Base-by-base conservation (phyloP, 2,888 invertebrate species). In the Erpobdella octoculata region DNA sequence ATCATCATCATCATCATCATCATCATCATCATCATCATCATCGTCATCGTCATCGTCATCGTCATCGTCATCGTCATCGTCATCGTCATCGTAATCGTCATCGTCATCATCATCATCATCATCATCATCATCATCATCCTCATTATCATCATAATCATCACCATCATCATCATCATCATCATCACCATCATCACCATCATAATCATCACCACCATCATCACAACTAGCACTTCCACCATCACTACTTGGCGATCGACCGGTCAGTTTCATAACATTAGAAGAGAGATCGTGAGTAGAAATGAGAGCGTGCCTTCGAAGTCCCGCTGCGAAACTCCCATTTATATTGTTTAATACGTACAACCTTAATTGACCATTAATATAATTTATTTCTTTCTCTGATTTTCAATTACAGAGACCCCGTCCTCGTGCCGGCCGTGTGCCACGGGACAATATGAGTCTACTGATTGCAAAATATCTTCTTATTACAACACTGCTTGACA, bases 21-120 rank as follows among this genome's bases (percentile, higher is more conserved):
- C 61, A 21, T 21, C 61, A 61, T 61, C 61, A 61, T 61, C 33
- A 61, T 21, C 61, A 61, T 4, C 25, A 61, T 61, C 25, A 33
- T 61, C 61, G 61, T 61, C 61, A 31, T 61, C 61, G 62, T 62
- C 62, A 12, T 33, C 62, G 15, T 62, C 62, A 33, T 62, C 62
- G 33, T 35, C 6, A n/a, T 31, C 62, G 31, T 15, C 46, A n/a
- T n/a, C n/a, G n/a, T n/a, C n/a, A n/a, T n/a, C n/a, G n/a, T n/a
- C 53, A 28, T 53, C 53, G 28, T n/a, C 53, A 53, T 28, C 53
- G 53, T 18, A 28, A 21, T 53, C 53, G 53, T 21, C 28, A 21
- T 28, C 53, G 28, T 53, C 21, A 28, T 53, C 21, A 53, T 28
- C 5, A 53, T 21, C 53, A 25, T 53, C 21, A 21, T 53, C 21